Percentiles rank a stretch among this genome's conserved stretches.
Evolutionary conservation across 2,113 vertebrate genomes (phyloP).

Genomic region (Hymenochirus boettgeri): DNA sequence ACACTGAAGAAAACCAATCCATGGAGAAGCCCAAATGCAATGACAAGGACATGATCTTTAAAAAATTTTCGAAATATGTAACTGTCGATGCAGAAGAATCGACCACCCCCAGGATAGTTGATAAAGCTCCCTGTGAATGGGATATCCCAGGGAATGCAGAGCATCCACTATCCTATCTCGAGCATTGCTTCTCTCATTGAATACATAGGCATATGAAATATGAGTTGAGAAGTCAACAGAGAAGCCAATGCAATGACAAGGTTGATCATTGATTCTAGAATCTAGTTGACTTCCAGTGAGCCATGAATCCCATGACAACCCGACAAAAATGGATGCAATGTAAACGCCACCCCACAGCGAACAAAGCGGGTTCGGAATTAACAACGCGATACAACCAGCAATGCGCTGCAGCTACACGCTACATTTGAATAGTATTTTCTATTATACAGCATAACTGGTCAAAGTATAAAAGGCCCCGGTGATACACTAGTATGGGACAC

Average conservation of each 20-base stretch:
- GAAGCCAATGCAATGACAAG: conserved; percentile 74
- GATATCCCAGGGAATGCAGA: conserved; percentile 60
- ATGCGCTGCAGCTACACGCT: conserved; percentile 53
- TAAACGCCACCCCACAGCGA: conserved; percentile 65
- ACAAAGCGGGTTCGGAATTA: conserved; percentile 65
- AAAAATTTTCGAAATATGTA: conserved; percentile 67
- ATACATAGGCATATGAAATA: conserved; percentile 60
- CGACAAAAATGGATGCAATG: conserved; percentile 66
- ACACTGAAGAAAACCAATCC: conserved; percentile 64
- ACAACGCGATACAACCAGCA: conserved; percentile 55
- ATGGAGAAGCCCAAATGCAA: conserved; percentile 61
- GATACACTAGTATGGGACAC: conserved; percentile 62
- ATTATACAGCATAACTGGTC: conserved; percentile 64
- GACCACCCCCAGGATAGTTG: conserved; percentile 68
- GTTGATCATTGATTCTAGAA: conserved; percentile 69
- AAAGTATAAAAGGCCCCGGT: conserved; percentile 66
- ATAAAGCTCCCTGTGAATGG: conserved; percentile 56
- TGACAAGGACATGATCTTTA: conserved; percentile 66
- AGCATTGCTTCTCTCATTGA: conserved; percentile 47
- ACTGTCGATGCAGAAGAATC: conserved; percentile 57
- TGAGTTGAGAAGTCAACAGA: conserved; percentile 70
- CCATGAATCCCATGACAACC: conserved; percentile 70
- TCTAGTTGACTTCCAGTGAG: conserved; percentile 65
- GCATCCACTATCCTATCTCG: conserved; percentile 58
- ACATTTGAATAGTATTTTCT: conserved; percentile 57